Evolutionary conservation across 2,113 vertebrate species (phyloP).

Genomic region (Pituophis catenifer): DNA sequence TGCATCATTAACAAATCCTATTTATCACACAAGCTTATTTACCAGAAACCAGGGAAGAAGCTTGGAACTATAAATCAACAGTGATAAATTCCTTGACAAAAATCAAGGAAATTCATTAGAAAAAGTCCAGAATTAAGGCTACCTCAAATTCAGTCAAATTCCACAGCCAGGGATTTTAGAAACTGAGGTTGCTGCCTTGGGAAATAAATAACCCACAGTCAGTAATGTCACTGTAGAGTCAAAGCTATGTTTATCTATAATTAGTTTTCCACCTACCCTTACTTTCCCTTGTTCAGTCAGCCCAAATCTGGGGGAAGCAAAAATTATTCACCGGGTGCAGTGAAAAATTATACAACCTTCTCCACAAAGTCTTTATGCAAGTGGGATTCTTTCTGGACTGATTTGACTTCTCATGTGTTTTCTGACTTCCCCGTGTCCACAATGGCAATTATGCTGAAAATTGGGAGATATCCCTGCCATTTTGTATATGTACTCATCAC

Average conservation of each 20-base stretch:
- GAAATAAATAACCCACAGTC: not conserved
- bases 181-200: not conserved
- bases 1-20: not conserved
- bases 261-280: not conserved
- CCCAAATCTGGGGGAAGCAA: not conserved
- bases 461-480: not conserved
- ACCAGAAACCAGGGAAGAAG: not conserved
- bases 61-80: not conserved
- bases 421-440: not conserved
- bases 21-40: not conserved
- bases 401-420: not conserved
- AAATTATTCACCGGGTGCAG: not conserved
- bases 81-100: not conserved
- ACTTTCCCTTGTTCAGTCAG: not conserved
- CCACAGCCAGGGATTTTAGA: not conserved
- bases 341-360: not conserved
- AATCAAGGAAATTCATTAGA: not conserved
- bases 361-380: not conserved
- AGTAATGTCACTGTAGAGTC: not conserved
- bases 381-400: not conserved
- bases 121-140: not conserved
- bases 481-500: not conserved
- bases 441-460: not conserved
- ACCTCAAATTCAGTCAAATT: not conserved
- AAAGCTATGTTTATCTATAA: not conserved